Evolutionary conservation across 2,797 vertebrate species (phyloP).

Genomic region (Phalloptychus januarius): DNA sequence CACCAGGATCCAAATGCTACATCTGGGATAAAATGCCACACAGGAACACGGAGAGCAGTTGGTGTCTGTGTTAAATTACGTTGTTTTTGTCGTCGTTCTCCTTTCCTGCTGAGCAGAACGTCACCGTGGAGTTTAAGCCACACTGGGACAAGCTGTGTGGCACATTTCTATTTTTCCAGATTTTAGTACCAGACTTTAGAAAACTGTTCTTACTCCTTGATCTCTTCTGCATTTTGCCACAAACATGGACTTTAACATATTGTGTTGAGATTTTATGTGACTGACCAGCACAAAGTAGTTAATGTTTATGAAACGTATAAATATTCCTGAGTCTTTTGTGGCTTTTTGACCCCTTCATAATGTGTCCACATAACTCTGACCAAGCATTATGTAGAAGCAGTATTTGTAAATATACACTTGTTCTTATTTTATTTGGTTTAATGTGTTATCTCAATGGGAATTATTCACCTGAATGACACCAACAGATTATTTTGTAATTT

Average conservation of each 20-base stretch:
- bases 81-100: neutral
- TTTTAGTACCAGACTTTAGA: neutral
- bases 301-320: neutral
- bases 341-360: neutral
- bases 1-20: constrained; percentile 12
- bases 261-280: neutral
- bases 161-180: neutral
- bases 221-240: neutral
- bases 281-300: neutral
- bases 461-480: neutral
- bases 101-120: neutral
- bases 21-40: constrained; percentile 19
- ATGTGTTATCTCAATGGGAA: neutral
- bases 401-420: neutral
- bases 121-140: neutral
- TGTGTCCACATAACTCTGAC: neutral
- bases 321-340: neutral
- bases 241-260: neutral
- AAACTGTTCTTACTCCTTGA: neutral
- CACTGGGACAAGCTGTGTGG: neutral
- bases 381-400: neutral
- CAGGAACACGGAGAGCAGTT: neutral
- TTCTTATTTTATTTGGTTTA: neutral
- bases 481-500: neutral
- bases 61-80: neutral